Percentiles rank a stretch among this genome's conserved stretches.
These are phyloP conservation scores for Plestiodon gilberti DNA, from an alignment of 2,113 vertebrate species.

Conservation along the genomic window DNA sequence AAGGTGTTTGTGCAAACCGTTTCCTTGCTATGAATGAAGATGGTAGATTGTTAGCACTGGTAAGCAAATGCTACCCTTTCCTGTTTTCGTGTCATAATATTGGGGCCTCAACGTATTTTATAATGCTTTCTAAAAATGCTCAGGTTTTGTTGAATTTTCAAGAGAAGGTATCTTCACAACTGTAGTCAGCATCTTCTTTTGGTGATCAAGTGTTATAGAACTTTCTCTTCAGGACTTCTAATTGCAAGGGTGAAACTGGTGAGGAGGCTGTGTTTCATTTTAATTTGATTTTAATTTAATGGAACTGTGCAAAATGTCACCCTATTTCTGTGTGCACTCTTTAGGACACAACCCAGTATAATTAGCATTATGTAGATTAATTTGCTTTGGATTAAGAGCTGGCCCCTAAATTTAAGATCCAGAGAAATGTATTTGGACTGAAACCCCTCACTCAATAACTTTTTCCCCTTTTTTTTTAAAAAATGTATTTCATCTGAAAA, in stretches of 20 bases:
- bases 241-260: background rate
- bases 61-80: conserved; percentile 73
- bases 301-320: background rate
- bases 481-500: no score
- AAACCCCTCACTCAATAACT: no score
- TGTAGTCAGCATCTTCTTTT: background rate
- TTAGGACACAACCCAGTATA: no score
- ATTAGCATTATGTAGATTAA: no score
- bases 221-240: background rate
- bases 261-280: background rate
- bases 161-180: background rate
- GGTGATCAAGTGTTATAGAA: background rate
- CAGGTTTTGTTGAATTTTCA: background rate
- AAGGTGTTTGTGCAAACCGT: conserved; percentile 90
- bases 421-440: no score
- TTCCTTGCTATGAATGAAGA: conserved; percentile 97
- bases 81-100: background rate
- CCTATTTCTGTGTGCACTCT: no score
- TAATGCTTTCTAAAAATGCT: background rate
- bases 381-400: no score
- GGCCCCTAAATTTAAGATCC: no score
- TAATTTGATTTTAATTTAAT: background rate
- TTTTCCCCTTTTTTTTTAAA: no score
- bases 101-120: background rate
- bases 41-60: conserved; percentile 88